A percentile compares a stretch with the other conserved stretches of the same genome.
phyloP scores from a whole-genome alignment of 2,113 vertebrate genomes.

The Madoqua kirkii region DNA sequence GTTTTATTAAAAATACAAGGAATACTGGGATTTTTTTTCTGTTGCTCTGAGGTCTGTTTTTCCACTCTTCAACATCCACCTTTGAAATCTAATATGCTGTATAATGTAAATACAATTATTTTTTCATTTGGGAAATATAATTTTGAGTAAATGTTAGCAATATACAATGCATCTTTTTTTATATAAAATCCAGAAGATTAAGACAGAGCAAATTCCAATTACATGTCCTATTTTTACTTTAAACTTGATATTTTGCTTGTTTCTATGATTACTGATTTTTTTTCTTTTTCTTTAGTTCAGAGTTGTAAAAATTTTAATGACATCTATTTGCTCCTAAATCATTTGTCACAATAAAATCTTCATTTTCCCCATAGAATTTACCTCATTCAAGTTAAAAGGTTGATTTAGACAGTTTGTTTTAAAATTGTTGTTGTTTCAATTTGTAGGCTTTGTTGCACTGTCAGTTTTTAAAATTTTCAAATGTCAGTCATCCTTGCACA shows the following conservation, averaged over 20 bases:
- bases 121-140: conserved; percentile 6
- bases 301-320: neutral
- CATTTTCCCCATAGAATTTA: neutral
- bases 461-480: neutral
- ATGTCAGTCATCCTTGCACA: neutral
- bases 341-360: neutral
- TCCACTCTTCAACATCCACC: neutral
- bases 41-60: neutral
- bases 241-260: neutral
- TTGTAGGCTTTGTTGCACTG: neutral
- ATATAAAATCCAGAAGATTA: neutral
- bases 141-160: neutral
- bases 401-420: neutral
- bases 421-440: neutral
- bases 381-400: neutral
- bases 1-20: neutral
- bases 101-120: conserved; percentile 30
- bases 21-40: neutral
- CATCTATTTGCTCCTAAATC: neutral
- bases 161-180: neutral
- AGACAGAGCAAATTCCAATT: neutral
- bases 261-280: neutral
- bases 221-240: neutral
- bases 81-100: neutral
- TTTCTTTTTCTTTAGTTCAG: neutral